phyloP scores from a whole-genome alignment of 2,888 invertebrate genomes.

The Agrilus mali region DNA sequence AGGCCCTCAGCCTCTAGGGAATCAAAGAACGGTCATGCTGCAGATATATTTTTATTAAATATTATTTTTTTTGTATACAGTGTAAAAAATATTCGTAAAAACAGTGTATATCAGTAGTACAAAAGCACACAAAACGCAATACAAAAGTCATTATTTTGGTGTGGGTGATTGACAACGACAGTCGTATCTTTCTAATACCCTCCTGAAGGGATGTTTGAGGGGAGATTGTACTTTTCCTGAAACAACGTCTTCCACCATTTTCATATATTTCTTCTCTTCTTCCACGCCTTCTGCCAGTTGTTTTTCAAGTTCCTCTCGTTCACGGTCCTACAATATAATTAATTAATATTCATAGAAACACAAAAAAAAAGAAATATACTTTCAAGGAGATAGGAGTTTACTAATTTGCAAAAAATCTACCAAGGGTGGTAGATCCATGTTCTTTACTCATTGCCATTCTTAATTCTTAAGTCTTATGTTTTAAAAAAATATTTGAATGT shows the following conservation, averaged over 20 bases:
- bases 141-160: conserved; percentile 3
- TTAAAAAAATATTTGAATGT: neutral
- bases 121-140: neutral
- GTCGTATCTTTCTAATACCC: conserved; percentile 23
- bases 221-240: conserved; percentile 14
- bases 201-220: conserved; percentile 28
- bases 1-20: no score
- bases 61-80: no score
- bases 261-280: conserved; percentile 26
- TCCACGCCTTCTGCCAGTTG: conserved; percentile 22
- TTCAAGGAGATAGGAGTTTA: no score
- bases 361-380: no score
- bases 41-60: no score
- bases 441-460: no score
- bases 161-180: conserved; percentile 20
- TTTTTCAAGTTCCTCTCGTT: conserved; percentile 24
- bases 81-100: no score
- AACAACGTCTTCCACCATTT: conserved; percentile 22
- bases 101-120: neutral
- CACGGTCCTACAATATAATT: conserved; percentile 21
- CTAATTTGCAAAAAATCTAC: no score
- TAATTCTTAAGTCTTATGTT: no score
- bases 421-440: no score
- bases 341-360: neutral
- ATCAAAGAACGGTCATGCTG: no score